Percentiles rank a stretch among this genome's conserved stretches.
These are phyloP conservation scores for Trichogramma dendrolimi DNA, from an alignment of 2,888 invertebrate species.

Conservation along the genomic window DNA sequence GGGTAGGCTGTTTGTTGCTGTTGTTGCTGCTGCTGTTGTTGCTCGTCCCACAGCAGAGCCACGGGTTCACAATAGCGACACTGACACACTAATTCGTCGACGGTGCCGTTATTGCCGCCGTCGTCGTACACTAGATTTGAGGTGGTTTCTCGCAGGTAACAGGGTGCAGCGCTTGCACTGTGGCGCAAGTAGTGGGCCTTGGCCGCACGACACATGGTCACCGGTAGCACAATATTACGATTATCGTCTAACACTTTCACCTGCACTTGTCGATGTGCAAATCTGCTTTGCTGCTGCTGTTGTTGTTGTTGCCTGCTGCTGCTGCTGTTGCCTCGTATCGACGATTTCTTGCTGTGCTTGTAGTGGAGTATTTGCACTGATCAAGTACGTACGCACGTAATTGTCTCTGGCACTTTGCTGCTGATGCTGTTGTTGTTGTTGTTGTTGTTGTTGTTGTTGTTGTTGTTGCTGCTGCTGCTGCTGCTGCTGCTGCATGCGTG, in stretches of 20 bases:
- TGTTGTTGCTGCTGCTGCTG: conserved; percentile 53
- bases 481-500: conserved; percentile 18
- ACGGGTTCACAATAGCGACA: conserved; percentile 74
- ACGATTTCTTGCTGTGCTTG: conserved; percentile 54
- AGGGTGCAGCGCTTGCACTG: conserved; percentile 4
- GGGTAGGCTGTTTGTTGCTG: no score
- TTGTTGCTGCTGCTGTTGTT: conserved; percentile 38
- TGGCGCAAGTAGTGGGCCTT: conserved; percentile 25
- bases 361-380: conserved; percentile 1
- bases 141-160: background rate
- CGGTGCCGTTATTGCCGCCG: conserved; percentile 9
- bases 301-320: conserved; percentile 40
- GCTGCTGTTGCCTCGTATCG: conserved; percentile 52
- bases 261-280: conserved; percentile 51
- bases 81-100: conserved; percentile 56
- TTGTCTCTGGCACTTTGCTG: conserved; percentile 37
- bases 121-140: no score
- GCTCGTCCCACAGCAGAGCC: conserved; percentile 67
- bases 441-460: conserved; percentile 40
- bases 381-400: conserved; percentile 5
- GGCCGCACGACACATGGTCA: conserved; percentile 32
- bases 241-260: conserved; percentile 56
- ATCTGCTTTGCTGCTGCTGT: conserved; percentile 48
- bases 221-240: conserved; percentile 44
- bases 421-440: conserved; percentile 40